Percentiles rank a stretch among this genome's conserved stretches.
Evolutionary conservation across 1,140 invertebrate species (phyloP).

Genomic region (Leptopilina boulardi): DNA sequence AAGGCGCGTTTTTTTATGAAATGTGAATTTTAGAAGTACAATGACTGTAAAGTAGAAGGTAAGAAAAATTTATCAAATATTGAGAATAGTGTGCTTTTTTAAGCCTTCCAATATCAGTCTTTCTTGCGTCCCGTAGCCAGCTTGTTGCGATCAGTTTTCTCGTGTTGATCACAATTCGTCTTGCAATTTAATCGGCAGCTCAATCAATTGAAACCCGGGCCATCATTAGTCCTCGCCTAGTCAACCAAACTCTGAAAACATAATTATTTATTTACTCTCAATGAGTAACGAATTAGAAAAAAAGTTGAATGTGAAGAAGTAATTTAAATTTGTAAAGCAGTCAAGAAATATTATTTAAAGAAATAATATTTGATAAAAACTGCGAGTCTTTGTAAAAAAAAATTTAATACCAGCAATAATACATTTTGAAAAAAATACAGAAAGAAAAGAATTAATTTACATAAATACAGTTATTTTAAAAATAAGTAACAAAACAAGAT

Average conservation of each 20-base stretch:
- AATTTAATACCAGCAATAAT: too few species aligned
- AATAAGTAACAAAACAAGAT: too few species aligned
- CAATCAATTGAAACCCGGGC: slow-evolving; percentile 80
- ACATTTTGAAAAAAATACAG: too few species aligned
- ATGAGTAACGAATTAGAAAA: too few species aligned
- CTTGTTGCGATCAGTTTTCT: slow-evolving; percentile 40
- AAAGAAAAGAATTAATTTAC: too few species aligned
- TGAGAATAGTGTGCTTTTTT: slow-evolving; percentile 53
- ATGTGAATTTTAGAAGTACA: slow-evolving; percentile 58
- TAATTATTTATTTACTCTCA: too few species aligned
- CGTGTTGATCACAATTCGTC: slow-evolving; percentile 34
- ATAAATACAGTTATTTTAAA: too few species aligned
- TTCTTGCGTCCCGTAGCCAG: slow-evolving; percentile 57
- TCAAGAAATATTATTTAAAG: too few species aligned
- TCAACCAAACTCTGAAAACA: slow-evolving; percentile 80
- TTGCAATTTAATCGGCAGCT: slow-evolving; percentile 54
- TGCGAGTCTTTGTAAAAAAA: too few species aligned
- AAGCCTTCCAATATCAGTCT: slow-evolving; percentile 70
- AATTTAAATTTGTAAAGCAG: too few species aligned
- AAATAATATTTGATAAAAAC: too few species aligned
- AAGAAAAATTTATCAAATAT: slow-evolving; percentile 45
- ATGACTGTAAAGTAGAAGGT: slow-evolving; percentile 48
- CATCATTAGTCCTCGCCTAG: slow-evolving; percentile 81
- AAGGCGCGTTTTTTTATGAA: slow-evolving; percentile 47
- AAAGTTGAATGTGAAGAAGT: too few species aligned